Percentiles rank a stretch among this genome's conserved stretches.
Evolutionary conservation across 2,888 invertebrate genomes (phyloP).

Genomic region (Disparrhopalites patrizii): DNA sequence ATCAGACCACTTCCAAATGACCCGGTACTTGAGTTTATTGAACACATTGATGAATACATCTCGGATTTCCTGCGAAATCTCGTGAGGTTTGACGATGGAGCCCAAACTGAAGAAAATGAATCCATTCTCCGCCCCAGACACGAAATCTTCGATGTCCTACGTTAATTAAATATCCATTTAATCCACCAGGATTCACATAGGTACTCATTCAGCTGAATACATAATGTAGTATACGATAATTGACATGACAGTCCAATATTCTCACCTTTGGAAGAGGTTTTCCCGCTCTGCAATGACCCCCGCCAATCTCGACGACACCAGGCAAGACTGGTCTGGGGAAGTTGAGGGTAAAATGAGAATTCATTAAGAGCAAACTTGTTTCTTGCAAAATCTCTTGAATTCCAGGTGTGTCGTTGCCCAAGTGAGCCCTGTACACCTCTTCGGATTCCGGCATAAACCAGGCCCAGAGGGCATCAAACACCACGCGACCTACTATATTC

Average conservation of each 20-base stretch:
- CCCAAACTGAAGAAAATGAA: background rate
- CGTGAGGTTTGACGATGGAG: conserved; percentile 1
- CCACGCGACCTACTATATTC: background rate
- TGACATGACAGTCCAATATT: too few species aligned
- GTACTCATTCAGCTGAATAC: too few species aligned
- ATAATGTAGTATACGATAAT: too few species aligned
- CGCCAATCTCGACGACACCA: conserved; percentile 47
- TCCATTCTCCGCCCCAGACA: background rate
- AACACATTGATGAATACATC: background rate
- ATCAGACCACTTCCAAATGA: background rate
- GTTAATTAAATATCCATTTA: too few species aligned
- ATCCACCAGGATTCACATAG: too few species aligned
- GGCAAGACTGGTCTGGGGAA: conserved; percentile 43
- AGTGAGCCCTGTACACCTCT: conserved; percentile 49
- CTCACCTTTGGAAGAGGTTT: conserved; percentile 47
- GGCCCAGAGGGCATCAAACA: background rate
- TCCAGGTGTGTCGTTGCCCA: conserved; percentile 35
- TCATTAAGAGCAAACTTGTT: conserved; percentile 43
- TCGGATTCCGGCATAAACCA: background rate
- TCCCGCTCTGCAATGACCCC: conserved; percentile 46
- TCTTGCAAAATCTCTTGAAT: conserved; percentile 40
- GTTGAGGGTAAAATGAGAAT: conserved; percentile 45
- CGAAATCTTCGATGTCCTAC: background rate
- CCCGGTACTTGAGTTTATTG: background rate
- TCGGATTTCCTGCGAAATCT: background rate